A percentile compares a stretch with the other conserved stretches of the same genome.
Conservation (phyloP, 92 coral and sea anemone genomes). For the Porites evermanni region DNA sequence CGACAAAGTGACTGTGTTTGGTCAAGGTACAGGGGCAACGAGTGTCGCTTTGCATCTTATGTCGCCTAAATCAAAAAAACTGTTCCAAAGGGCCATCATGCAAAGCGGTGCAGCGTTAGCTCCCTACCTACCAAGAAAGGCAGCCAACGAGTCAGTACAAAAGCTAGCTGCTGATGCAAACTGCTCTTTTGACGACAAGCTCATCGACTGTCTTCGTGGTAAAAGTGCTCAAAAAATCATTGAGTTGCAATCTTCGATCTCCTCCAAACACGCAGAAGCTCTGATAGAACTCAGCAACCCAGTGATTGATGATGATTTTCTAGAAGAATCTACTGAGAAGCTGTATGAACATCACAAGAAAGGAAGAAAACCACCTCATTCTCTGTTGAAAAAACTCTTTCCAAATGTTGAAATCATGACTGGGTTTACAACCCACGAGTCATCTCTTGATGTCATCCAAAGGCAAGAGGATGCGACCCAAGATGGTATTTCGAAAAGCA, state of each 20-base stretch:
- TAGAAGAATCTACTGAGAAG: constrained; percentile 8
- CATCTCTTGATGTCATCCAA: background rate
- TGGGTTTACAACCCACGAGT: constrained; percentile 18
- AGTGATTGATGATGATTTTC: constrained; percentile 19
- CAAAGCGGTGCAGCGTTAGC: constrained; percentile 22
- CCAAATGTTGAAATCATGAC: constrained; percentile 5
- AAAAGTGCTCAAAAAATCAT: constrained; percentile 15
- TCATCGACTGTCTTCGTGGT: background rate
- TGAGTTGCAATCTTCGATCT: background rate
- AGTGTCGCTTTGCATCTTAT: constrained; percentile 55
- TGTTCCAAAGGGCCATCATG: constrained; percentile 10
- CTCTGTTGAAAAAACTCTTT: background rate
- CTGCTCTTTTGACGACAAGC: background rate
- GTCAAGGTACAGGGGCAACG: constrained; percentile 56
- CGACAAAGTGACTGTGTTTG: constrained; percentile 51
- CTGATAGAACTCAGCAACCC: background rate
- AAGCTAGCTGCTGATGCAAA: background rate
- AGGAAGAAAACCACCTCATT: too few relatives aligned
- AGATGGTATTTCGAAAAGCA: too few relatives aligned
- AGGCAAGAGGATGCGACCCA: background rate
- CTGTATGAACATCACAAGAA: background rate
- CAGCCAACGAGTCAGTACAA: background rate
- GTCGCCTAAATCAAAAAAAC: constrained; percentile 5
- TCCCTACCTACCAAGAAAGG: background rate
- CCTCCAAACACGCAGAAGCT: background rate